Conservation (phyloP, 2,797 vertebrate species). For the Enteromius afrohamiltoni region DNA sequence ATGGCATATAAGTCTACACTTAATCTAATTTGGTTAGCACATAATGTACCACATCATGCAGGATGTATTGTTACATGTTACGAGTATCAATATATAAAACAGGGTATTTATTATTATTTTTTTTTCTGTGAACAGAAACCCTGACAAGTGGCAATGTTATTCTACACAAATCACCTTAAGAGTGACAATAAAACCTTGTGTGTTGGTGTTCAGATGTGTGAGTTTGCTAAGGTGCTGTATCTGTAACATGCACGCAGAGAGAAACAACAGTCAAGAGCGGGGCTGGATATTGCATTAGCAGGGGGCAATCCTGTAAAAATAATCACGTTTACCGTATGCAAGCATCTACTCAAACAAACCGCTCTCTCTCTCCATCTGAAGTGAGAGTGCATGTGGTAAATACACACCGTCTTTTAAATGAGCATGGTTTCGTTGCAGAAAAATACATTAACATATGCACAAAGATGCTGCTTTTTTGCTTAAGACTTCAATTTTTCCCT, state of each 20-base stretch:
- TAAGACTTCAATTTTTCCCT: conserved; percentile 19
- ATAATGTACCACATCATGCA: not conserved
- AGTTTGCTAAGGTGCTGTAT: conserved; percentile 4
- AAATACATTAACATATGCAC: conserved; percentile 14
- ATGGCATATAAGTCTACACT: conserved; percentile 11
- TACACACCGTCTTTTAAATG: conserved; percentile 15
- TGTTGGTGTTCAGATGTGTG: not conserved
- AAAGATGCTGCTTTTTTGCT: not conserved
- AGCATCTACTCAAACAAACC: conserved; percentile 21
- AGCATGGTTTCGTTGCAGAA: not conserved
- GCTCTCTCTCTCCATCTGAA: not conserved
- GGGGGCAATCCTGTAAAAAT: conserved; percentile 8
- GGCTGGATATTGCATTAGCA: conserved; percentile 21
- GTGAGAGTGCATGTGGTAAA: not conserved
- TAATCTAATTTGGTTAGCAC: not conserved
- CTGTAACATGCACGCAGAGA: not conserved
- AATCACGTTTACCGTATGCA: not conserved
- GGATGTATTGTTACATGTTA: conserved; percentile 30
- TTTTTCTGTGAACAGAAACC: not conserved
- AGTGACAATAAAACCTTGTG: conserved; percentile 23
- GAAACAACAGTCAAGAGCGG: not conserved
- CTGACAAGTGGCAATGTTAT: not conserved
- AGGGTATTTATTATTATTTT: not conserved
- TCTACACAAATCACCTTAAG: conserved; percentile 23
- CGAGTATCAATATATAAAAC: no score